Base-by-base conservation (phyloP, 1,140 invertebrate genomes). In the Panagrolaimus sp. region DNA sequence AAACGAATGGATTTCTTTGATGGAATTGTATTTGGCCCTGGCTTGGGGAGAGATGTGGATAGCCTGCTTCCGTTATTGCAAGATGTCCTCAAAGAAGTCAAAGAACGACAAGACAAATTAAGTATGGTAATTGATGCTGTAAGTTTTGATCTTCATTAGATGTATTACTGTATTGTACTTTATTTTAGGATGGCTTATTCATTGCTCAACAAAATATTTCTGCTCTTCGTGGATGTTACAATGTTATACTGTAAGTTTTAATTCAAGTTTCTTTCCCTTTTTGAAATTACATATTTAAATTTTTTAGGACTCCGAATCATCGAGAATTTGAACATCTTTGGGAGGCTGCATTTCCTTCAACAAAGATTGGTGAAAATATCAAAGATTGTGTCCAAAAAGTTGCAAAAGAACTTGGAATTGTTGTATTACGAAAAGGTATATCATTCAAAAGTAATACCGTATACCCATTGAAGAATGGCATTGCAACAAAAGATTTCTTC, bases 101-200 rank as follows among this genome's bases (percentile, higher is more conserved):
- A 24, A 83, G 85, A 24, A 88, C 88, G 52, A 2, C 52, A 70
- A 86, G 90, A 46, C 81, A 88, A 73, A 47, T 89, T 94, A 77
- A 93, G 94, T 43, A 77, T 98, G 32, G 87, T 98, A 0, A 89
- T 98, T 71, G 95, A 98, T 87, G 95, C 95, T 15, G 86, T 86
- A 74, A 84, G 83, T 83, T 44, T 38, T 38, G 10, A 12, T 6
- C 6, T 76, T 76, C n/a, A 17, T 28, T n/a, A 4, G 28, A 24
- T 32, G 9, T 21, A 12, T 68, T 68, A 4, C 2, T 74, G 26
- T 75, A 76, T 21, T 46, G 73, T 43, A 64, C 63, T 63, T 75
- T 55, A 38, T 67, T 78, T 64, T 63, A 83, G 85, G 95, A 98
- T 87, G 94, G 91, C 14, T 81, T 98, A 1, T 93, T 89, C 83